Evolutionary conservation across 2,888 invertebrate species (phyloP), one percentile per base, ranked within the genome.

Genomic region (Melolontha melolontha): DNA sequence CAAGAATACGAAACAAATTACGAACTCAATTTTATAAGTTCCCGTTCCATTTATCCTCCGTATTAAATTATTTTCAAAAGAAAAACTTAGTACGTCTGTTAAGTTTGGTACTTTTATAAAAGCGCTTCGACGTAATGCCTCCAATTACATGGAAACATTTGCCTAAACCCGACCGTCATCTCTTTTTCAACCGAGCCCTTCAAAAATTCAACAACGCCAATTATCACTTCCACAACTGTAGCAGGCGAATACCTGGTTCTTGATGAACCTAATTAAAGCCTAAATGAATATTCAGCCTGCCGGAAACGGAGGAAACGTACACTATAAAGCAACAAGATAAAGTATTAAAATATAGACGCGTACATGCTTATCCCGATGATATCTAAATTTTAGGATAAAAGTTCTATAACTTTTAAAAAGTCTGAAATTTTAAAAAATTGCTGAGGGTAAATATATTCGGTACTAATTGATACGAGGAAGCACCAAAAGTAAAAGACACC

Each of bases 201-300:
- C 27, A 52, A 52, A 52, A 34, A 52, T 52, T 52, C 51, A 52
- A 52, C 51, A 52, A 52, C 51, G 51, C 51, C 51, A 52, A 52
- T 52, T 52, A 52, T 52, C 51, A 29, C 51, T 52, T 29, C 51
- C 6, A 29, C 34, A 34, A 34, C 14, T 14, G 29, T 12, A 14
- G 29, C 6, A 17, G 51, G 34, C 51, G 14, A 52, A 52, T 52
- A 17, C 12, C 39, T 29, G 29, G 11, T 14, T 16, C 51, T n/a
- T 52, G 51, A 52, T 52, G 51, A 52, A 52, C 29, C 51, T 14
- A 52, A 52, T 52, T 52, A 52, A 39, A 52, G 12, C 29, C 51
- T 52, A 52, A 52, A 52, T 52, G 29, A n/a, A 34, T 52, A 52
- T 52, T 52, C 14, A 29, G 12, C 27, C 44, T 47, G 44, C n/a